Percentiles rank a stretch among this genome's conserved stretches.
phyloP scores from a whole-genome alignment of 2,113 vertebrate genomes.

The Coptodon bakossiorum region DNA sequence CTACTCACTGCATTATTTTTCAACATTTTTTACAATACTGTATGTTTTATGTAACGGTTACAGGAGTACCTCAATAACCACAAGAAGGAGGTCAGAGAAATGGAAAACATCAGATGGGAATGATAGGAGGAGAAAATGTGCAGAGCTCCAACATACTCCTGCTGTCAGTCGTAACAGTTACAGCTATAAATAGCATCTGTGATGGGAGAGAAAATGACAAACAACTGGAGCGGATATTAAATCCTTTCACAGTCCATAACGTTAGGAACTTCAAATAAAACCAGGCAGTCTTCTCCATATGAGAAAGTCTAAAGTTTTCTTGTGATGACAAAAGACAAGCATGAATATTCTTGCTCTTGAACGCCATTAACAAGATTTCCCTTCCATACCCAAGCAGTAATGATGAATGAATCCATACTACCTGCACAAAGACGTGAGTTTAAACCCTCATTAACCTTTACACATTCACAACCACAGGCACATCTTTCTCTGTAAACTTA shows the following conservation, averaged over 20 bases:
- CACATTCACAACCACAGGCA: not conserved
- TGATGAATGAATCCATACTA: not conserved
- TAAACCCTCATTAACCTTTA: not conserved
- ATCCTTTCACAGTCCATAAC: not conserved
- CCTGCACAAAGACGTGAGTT: not conserved
- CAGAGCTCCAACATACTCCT: slow-evolving; percentile 3
- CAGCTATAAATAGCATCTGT: not conserved
- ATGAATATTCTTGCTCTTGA: not conserved
- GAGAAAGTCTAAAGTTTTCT: not conserved
- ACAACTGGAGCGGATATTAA: not conserved
- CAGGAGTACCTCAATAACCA: not conserved
- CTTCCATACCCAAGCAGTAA: not conserved
- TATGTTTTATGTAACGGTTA: not conserved
- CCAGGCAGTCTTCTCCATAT: not conserved
- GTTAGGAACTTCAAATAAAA: not conserved
- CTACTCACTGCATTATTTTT: not conserved
- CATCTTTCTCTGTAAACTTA: not conserved
- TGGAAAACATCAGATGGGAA: not conserved
- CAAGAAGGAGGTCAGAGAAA: not conserved
- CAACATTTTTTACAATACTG: not conserved
- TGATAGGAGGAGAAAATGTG: not conserved
- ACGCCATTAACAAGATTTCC: not conserved
- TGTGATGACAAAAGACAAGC: not conserved
- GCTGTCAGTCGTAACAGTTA: not conserved
- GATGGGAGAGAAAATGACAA: not conserved